Percentiles rank a stretch among this genome's conserved stretches.
Evolutionary conservation across 2,113 vertebrate genomes (phyloP).

Genomic region (Mohoua ochrocephala): DNA sequence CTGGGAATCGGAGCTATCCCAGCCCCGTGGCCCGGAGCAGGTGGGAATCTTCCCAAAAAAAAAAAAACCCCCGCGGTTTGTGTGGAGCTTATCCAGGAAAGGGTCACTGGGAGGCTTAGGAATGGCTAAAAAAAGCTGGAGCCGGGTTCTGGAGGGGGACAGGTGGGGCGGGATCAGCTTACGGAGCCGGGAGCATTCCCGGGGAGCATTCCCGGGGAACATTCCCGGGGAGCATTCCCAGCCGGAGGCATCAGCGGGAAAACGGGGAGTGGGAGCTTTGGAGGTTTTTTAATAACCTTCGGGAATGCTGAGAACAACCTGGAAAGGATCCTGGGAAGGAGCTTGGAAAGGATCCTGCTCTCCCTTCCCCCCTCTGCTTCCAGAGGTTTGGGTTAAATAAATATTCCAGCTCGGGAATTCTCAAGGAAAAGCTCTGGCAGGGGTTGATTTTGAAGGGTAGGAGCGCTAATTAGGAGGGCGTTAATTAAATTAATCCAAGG

Average conservation of each 20-base stretch:
- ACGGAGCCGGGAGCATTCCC: background rate
- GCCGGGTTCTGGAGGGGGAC: conserved; percentile 6
- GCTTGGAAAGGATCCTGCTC: background rate
- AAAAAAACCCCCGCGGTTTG: background rate
- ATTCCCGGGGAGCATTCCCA: background rate
- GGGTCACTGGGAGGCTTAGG: background rate
- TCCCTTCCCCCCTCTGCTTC: accelerated
- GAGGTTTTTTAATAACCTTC: background rate
- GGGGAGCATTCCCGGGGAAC: background rate
- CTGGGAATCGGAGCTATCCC: background rate
- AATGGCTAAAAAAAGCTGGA: conserved; percentile 64
- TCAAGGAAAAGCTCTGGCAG: background rate
- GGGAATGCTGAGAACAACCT: background rate
- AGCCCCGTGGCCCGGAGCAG: background rate
- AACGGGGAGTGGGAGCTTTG: accelerated
- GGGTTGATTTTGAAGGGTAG: background rate
- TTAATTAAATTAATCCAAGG: background rate
- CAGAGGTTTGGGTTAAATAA: background rate
- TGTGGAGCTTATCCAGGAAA: background rate
- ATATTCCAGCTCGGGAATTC: background rate
- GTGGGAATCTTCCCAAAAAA: conserved; percentile 1
- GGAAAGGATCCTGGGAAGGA: background rate
- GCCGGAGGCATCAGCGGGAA: background rate
- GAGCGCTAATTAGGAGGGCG: background rate
- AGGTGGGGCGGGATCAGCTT: conserved; percentile 55